These are phyloP conservation scores for Incurvaria masculella DNA, from an alignment of 2,888 invertebrate species.

Conservation along the genomic window DNA sequence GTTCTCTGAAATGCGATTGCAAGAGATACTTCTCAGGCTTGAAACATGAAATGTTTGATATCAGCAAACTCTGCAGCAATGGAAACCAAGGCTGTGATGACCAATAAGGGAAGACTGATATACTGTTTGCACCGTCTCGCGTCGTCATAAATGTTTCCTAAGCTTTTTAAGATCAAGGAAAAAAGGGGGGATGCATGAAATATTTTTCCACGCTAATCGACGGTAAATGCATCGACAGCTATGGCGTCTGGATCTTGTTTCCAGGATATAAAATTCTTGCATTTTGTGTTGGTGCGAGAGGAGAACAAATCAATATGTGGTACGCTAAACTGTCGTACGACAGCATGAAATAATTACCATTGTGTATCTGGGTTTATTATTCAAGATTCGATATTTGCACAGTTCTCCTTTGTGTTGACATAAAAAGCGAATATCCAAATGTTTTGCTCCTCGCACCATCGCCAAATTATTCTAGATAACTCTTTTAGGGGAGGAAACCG, in stretches of 20 bases:
- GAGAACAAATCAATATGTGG: too few relatives aligned
- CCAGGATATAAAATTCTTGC: not conserved
- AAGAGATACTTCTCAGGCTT: not conserved
- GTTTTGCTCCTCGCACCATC: too few relatives aligned
- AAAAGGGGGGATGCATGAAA: constrained; percentile 6
- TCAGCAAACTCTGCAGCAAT: constrained; percentile 1
- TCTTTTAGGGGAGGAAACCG: too few relatives aligned
- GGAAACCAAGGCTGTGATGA: constrained; percentile 1
- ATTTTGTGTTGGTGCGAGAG: too few relatives aligned
- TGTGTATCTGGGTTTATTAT: too few relatives aligned
- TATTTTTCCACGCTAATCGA: not conserved
- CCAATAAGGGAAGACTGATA: constrained; percentile 4
- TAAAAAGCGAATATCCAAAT: too few relatives aligned
- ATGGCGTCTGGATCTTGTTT: constrained; percentile 3
- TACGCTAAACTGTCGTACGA: too few relatives aligned
- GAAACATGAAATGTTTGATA: not conserved
- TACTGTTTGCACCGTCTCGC: not conserved
- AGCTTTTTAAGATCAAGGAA: too few relatives aligned
- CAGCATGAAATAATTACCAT: too few relatives aligned
- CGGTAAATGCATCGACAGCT: constrained; percentile 3
- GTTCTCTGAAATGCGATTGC: not conserved
- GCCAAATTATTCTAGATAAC: too few relatives aligned
- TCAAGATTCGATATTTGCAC: too few relatives aligned
- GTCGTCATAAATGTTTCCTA: not conserved
- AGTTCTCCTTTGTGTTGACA: too few relatives aligned